phyloP scores from a whole-genome alignment of 1,140 invertebrate genomes.

The Medauroidea extradentata region DNA sequence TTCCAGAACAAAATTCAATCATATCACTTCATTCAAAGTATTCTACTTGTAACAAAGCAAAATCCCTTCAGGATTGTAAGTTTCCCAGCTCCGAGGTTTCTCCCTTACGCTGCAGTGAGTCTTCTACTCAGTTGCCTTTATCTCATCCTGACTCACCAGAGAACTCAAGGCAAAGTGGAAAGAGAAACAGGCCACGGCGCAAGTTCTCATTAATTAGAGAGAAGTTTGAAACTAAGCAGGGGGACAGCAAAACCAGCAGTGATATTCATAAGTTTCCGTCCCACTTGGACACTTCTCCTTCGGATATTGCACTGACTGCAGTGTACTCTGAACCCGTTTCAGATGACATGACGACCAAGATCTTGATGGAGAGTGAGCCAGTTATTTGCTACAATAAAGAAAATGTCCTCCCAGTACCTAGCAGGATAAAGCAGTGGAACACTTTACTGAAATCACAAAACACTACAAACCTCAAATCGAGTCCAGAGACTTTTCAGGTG shows the following conservation, averaged over 20 bases:
- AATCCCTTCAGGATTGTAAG: not conserved
- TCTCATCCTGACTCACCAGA: not conserved
- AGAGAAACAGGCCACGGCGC: slow-evolving; percentile 45
- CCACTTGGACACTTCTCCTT: slow-evolving; percentile 12
- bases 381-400: slow-evolving; percentile 23
- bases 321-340: slow-evolving; percentile 28
- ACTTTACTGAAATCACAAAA: slow-evolving; percentile 26
- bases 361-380: slow-evolving; percentile 23
- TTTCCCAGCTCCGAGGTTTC: not conserved
- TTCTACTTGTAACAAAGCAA: not conserved
- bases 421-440: slow-evolving; percentile 16
- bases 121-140: not conserved
- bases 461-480: slow-evolving; percentile 2
- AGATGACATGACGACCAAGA: slow-evolving; percentile 33
- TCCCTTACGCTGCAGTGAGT: not conserved
- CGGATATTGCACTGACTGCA: not conserved
- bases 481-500: not conserved
- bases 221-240: slow-evolving; percentile 52
- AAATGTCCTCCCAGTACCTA: slow-evolving; percentile 24
- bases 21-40: slow-evolving; percentile 2
- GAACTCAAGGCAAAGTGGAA: not conserved
- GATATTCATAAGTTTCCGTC: slow-evolving; percentile 1
- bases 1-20: no score
- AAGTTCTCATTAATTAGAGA: slow-evolving; percentile 58
- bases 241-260: slow-evolving; percentile 28